Base-by-base conservation (phyloP, 2,888 invertebrate species). In the Synergus umbraculus region DNA sequence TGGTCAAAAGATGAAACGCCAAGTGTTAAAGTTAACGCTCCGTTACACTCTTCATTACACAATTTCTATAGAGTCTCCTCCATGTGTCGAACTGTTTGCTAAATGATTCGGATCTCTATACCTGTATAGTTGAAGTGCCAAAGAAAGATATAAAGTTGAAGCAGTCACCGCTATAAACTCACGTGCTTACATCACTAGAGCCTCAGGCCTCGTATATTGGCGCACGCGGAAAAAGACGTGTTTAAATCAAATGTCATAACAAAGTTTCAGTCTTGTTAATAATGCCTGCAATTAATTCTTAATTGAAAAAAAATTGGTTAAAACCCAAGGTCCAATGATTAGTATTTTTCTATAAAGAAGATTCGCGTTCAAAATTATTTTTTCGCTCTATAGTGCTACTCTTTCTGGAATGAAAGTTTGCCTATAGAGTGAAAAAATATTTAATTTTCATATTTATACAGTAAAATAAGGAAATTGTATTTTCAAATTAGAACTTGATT, bases 91-190 rank as follows among this genome's bases (percentile, higher is more conserved):
- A 49, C 67, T 29, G n/a, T 54, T 73, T 54, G n/a, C 37, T 73
- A 37, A 73, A 37, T 73, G 73, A 54, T 41, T 37, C 54, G 49
- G 9, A 73, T 73, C 54, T 73, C 37, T 73, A 29, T 29, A 73
- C 73, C 73, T 73, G 37, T 18, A 54, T 58, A 54, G 66, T 54
- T 54, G n/a, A 73, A 73, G 41, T 73, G 54, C 41, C 73, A 73
- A 73, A 73, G 73, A 29, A 37, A 73, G 54, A 73, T 54, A 73
- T 73, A 58, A 73, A 73, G 76, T 54, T 63, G 65, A 81, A 83
- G 82, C 84, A 84, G 89, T 91, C 90, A 91, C 87, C 87, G 88
- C 89, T 91, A 90, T 91, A 90, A 90, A 90, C 89, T 86, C 87
- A 85, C 78, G 83, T 87, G 89, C 89, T 91, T 91, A 90, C 89